Evolutionary conservation across 2,888 invertebrate species (phyloP).

Genomic region (Dione vanillae): DNA sequence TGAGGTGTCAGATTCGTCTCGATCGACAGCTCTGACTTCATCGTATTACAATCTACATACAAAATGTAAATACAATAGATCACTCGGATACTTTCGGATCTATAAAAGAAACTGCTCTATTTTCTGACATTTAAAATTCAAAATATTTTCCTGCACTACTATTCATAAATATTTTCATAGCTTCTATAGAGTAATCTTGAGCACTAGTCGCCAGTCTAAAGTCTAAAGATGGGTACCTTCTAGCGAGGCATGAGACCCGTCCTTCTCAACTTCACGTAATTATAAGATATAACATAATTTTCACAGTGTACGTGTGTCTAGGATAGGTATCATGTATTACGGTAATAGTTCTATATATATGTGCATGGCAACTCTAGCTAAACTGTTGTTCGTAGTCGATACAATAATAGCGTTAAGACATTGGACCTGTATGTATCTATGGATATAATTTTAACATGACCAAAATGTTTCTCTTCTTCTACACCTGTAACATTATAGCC

Average conservation of each 20-base stretch:
- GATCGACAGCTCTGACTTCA: conserved; percentile 47
- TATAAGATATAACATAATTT: conserved; percentile 63
- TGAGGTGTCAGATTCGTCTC: conserved; percentile 49
- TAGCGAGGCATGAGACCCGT: conserved; percentile 59
- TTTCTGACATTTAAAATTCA: conserved; percentile 74
- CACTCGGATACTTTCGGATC: conserved; percentile 75
- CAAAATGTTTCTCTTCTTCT: conserved; percentile 53
- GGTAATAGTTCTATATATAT: conserved; percentile 68
- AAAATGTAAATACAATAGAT: conserved; percentile 71
- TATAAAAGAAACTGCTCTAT: conserved; percentile 74
- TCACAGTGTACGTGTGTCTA: conserved; percentile 80
- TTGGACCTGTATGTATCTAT: conserved; percentile 56
- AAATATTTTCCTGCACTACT: conserved; percentile 76
- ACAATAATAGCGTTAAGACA: conserved; percentile 77
- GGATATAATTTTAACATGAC: conserved; percentile 63
- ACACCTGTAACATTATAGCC: conserved; percentile 26
- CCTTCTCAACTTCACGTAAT: conserved; percentile 62
- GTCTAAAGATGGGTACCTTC: conserved; percentile 50
- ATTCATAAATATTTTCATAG: conserved; percentile 80
- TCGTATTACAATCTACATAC: conserved; percentile 72
- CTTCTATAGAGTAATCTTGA: conserved; percentile 70
- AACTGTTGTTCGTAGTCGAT: conserved; percentile 80
- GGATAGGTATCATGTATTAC: conserved; percentile 71
- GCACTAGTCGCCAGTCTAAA: conserved; percentile 63
- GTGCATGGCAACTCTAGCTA: conserved; percentile 80